Conservation (phyloP, 2,888 invertebrate species). For the Trachelus tabidus region DNA sequence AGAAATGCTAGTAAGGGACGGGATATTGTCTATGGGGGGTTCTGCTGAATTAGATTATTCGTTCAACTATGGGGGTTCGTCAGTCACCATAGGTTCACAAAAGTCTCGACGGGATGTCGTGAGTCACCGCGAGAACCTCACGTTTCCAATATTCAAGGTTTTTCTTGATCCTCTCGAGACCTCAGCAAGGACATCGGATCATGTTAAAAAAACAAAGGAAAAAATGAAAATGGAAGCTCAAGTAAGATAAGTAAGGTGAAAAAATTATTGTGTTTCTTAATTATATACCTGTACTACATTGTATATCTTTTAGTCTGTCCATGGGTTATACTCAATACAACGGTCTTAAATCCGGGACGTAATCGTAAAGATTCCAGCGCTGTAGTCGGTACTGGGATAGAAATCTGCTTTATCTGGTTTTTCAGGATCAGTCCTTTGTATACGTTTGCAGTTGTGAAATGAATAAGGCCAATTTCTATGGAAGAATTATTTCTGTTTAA, state of each 20-base stretch:
- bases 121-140: background rate
- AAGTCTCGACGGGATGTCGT: background rate
- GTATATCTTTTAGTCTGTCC: background rate
- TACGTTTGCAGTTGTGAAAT: background rate
- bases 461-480: background rate
- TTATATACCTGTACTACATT: background rate
- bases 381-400: background rate
- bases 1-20: background rate
- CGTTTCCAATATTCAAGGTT: background rate
- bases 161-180: background rate
- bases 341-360: background rate
- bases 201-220: background rate
- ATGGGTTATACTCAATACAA: background rate
- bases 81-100: background rate
- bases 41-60: background rate
- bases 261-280: background rate
- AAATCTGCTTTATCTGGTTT: background rate
- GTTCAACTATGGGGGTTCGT: background rate
- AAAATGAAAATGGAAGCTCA: background rate
- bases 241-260: background rate
- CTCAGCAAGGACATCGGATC: background rate
- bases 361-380: background rate
- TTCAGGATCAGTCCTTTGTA: background rate
- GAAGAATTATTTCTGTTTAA: background rate
- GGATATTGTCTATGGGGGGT: background rate